These are phyloP conservation scores for Chelonus insularis DNA, from an alignment of 1,140 invertebrate species.

Conservation along the genomic window DNA sequence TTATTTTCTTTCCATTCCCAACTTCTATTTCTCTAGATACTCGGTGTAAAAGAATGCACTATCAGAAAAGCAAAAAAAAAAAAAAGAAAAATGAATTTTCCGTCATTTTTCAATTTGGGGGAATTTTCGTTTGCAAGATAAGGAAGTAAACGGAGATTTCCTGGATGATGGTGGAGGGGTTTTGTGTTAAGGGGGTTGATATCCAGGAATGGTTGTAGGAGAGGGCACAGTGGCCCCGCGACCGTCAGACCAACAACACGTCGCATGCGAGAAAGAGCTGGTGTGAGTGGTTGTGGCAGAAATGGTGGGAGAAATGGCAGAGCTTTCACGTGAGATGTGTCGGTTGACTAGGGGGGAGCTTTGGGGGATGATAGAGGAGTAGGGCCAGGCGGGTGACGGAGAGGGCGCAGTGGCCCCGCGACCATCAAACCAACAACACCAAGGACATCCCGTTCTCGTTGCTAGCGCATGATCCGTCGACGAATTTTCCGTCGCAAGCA, in stretches of 20 bases:
- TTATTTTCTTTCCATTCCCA: too few species aligned
- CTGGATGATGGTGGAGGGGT: constrained; percentile 28
- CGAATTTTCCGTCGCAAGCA: constrained; percentile 32
- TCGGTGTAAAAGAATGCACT: too few species aligned
- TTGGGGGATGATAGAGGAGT: constrained; percentile 33
- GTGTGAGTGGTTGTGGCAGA: constrained; percentile 1
- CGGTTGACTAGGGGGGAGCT: too few species aligned
- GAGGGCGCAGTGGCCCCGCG: constrained; percentile 60
- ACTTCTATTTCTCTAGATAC: too few species aligned
- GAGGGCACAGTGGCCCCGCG: constrained; percentile 59
- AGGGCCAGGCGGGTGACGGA: constrained; percentile 51
- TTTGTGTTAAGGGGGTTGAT: constrained; percentile 45
- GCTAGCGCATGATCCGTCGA: constrained; percentile 36
- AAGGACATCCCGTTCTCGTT: constrained; percentile 23
- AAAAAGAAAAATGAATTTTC: neutral
- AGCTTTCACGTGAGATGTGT: constrained; percentile 14
- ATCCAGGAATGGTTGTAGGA: constrained; percentile 50
- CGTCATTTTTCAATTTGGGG: too few species aligned
- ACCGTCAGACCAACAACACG: constrained; percentile 58
- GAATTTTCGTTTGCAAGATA: neutral
- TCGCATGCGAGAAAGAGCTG: constrained; percentile 1
- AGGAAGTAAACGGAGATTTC: constrained; percentile 29
- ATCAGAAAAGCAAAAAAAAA: too few species aligned
- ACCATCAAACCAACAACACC: constrained; percentile 59
- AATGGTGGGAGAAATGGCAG: neutral